These are phyloP conservation scores for Chelmon rostratus DNA, from an alignment of 2,797 vertebrate species.

Conservation along the genomic window DNA sequence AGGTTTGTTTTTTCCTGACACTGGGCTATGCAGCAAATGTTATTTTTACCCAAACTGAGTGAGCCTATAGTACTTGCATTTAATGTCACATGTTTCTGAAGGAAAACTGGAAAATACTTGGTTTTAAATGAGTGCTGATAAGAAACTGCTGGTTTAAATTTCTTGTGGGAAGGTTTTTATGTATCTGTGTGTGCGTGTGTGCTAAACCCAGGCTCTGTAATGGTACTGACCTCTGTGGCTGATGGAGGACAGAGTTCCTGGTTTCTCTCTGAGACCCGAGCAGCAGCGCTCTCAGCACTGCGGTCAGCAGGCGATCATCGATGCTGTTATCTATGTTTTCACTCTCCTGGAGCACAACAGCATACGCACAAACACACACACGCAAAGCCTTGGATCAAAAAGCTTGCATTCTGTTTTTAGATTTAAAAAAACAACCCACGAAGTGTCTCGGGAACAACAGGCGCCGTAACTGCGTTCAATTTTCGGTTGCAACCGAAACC, in stretches of 20 bases:
- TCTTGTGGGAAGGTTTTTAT: background rate
- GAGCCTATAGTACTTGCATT: background rate
- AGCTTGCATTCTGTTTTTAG: background rate
- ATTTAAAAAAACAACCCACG: background rate
- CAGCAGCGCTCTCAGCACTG: constrained; percentile 82
- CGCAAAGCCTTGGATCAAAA: constrained; percentile 7
- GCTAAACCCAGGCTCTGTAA: background rate
- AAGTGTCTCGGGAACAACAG: constrained; percentile 24
- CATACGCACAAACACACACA: constrained; percentile 21
- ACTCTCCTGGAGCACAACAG: constrained; percentile 68
- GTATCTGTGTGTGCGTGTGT: background rate
- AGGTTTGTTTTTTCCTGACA: background rate
- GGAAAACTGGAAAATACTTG: background rate
- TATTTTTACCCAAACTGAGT: background rate
- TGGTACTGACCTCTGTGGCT: constrained; percentile 85
- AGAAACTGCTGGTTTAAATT: background rate
- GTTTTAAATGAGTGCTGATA: background rate
- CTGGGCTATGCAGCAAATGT: background rate
- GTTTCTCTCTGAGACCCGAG: constrained; percentile 80
- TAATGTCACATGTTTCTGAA: background rate
- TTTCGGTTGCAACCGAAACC: constrained; percentile 39
- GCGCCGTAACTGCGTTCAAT: background rate
- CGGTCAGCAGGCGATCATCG: constrained; percentile 63
- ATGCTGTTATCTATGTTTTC: constrained; percentile 66
- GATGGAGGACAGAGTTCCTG: constrained; percentile 87